These are phyloP conservation scores for Poecilia latipinna DNA, from an alignment of 2,113 vertebrate genomes.

Conservation along the genomic window DNA sequence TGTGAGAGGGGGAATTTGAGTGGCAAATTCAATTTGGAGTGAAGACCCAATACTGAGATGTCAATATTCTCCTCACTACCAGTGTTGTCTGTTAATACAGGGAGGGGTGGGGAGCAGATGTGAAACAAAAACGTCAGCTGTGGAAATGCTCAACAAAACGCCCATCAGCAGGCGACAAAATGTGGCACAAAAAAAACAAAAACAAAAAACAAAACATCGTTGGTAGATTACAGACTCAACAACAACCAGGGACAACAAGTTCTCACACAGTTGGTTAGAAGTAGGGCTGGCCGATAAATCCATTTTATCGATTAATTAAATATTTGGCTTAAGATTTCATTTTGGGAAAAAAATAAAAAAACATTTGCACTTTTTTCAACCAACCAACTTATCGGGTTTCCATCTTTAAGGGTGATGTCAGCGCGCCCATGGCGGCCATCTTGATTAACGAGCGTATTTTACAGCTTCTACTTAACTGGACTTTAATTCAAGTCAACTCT, in stretches of 20 bases:
- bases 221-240: conserved; percentile 31
- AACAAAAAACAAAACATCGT: conserved; percentile 31
- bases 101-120: conserved; percentile 68
- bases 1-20: conserved; percentile 80
- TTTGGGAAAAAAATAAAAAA: too few species aligned
- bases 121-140: conserved; percentile 66
- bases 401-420: too few species aligned
- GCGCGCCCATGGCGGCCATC: too few species aligned
- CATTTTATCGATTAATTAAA: too few species aligned
- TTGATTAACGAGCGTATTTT: too few species aligned
- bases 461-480: conserved; percentile 1
- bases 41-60: conserved; percentile 81
- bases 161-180: conserved; percentile 41
- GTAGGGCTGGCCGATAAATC: too few species aligned
- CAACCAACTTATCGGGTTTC: too few species aligned
- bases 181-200: conserved; percentile 33
- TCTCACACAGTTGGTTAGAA: background rate
- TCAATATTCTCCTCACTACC: conserved; percentile 89
- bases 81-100: conserved; percentile 83
- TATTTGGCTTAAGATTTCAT: too few species aligned
- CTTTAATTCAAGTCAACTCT: background rate
- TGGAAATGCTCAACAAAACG: conserved; percentile 49
- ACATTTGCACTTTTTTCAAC: too few species aligned
- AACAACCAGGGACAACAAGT: conserved; percentile 32
- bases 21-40: conserved; percentile 84